Conservation (phyloP, 2,113 vertebrate genomes). For the Mugil cephalus region DNA sequence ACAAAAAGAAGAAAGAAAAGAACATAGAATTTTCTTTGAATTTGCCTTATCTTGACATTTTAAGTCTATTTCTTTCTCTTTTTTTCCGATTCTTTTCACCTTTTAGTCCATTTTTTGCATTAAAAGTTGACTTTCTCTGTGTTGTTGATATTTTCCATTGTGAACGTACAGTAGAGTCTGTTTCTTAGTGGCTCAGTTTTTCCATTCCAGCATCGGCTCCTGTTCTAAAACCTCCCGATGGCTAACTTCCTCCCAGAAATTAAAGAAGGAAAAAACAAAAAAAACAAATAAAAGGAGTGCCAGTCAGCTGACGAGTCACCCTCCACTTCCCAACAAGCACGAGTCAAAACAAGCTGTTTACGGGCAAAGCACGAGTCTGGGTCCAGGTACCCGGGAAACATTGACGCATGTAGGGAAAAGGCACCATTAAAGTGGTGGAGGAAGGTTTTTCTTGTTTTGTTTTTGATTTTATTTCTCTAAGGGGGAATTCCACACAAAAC, state of each 20-base stretch:
- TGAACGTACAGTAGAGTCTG: too few relatives aligned
- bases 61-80: too few relatives aligned
- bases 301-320: constrained; percentile 31
- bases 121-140: too few relatives aligned
- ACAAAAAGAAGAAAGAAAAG: too few relatives aligned
- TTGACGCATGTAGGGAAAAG: constrained; percentile 22
- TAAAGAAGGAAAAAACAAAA: constrained; percentile 43
- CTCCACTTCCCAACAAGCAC: constrained; percentile 37
- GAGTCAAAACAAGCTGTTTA: constrained; percentile 45
- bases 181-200: not conserved
- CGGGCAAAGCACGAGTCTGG: not conserved
- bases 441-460: constrained; percentile 10
- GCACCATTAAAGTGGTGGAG: constrained; percentile 18
- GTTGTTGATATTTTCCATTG: not conserved
- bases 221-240: not conserved
- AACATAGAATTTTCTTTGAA: too few relatives aligned
- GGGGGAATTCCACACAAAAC: constrained; percentile 26
- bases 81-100: too few relatives aligned
- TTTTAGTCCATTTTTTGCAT: too few relatives aligned
- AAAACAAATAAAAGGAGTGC: constrained; percentile 1
- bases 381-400: not conserved
- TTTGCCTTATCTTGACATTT: too few relatives aligned
- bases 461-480: not conserved
- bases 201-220: not conserved
- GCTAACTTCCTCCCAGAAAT: constrained; percentile 40